These are phyloP conservation scores for Rhodophaea formosa DNA, from an alignment of 2,888 invertebrate species.

Conservation along the genomic window DNA sequence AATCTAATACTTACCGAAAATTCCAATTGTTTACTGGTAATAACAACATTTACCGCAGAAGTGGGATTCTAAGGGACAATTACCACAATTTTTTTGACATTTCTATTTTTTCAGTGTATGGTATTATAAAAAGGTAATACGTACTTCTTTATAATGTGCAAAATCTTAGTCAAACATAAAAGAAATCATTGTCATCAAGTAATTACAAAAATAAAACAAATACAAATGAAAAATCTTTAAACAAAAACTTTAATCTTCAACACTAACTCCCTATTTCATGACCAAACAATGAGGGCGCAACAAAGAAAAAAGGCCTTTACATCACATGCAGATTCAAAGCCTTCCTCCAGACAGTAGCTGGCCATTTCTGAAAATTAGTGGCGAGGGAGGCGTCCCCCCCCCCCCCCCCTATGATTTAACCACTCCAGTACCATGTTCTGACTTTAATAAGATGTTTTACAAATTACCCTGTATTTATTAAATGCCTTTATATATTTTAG, in stretches of 20 bases:
- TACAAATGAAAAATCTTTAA: background rate
- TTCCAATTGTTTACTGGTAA: too few species aligned
- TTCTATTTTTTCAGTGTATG: too few species aligned
- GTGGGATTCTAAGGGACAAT: too few species aligned
- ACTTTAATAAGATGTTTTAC: constrained; percentile 84
- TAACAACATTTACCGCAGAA: too few species aligned
- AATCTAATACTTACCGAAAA: too few species aligned
- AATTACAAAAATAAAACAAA: background rate
- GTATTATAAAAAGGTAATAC: too few species aligned
- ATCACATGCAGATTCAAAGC: constrained; percentile 50
- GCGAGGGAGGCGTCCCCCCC: constrained; percentile 53
- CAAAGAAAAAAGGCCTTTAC: constrained; percentile 32
- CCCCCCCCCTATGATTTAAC: constrained; percentile 82
- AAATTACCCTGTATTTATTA: too few species aligned
- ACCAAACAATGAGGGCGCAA: constrained; percentile 21
- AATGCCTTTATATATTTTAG: too few species aligned
- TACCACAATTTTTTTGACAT: too few species aligned
- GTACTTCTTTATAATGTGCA: too few species aligned
- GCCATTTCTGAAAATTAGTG: constrained; percentile 78
- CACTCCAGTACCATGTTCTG: constrained; percentile 83
- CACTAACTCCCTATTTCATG: constrained; percentile 12
- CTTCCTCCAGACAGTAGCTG: constrained; percentile 51
- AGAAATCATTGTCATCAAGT: too few species aligned
- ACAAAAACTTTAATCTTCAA: constrained; percentile 13
- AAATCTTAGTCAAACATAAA: too few species aligned